Conservation (phyloP, 2,113 vertebrate genomes). For the Hylia prasina region DNA sequence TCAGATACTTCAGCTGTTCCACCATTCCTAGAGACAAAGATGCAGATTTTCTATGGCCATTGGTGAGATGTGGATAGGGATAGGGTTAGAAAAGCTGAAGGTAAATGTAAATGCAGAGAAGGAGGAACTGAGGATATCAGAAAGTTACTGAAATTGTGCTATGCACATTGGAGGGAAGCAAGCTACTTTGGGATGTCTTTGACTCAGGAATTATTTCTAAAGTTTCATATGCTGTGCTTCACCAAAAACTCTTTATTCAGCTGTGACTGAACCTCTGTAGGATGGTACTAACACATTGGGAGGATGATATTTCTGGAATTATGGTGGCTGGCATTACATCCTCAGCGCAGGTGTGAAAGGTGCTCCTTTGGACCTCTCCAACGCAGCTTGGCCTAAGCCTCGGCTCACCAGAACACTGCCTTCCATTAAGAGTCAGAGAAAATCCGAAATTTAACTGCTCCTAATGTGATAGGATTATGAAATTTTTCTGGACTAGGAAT, state of each 20-base stretch:
- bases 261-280: not conserved
- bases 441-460: not conserved
- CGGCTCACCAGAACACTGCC: not conserved
- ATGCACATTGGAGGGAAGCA: not conserved
- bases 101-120: not conserved
- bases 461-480: not conserved
- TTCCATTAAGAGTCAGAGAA: not conserved
- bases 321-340: not conserved
- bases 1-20: not conserved
- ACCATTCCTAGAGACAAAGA: not conserved
- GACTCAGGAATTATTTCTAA: not conserved
- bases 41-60: not conserved
- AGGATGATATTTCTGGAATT: not conserved
- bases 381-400: not conserved
- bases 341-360: not conserved
- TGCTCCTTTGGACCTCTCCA: not conserved
- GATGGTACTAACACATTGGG: not conserved
- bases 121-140: not conserved
- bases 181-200: not conserved
- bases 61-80: not conserved
- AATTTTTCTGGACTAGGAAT: not conserved
- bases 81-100: not conserved
- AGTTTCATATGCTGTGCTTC: not conserved
- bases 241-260: not conserved
- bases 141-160: not conserved